A percentile compares a stretch with the other conserved stretches of the same genome.
phyloP scores from a whole-genome alignment of 2,888 invertebrate species.

The Drosophila leonis region DNA sequence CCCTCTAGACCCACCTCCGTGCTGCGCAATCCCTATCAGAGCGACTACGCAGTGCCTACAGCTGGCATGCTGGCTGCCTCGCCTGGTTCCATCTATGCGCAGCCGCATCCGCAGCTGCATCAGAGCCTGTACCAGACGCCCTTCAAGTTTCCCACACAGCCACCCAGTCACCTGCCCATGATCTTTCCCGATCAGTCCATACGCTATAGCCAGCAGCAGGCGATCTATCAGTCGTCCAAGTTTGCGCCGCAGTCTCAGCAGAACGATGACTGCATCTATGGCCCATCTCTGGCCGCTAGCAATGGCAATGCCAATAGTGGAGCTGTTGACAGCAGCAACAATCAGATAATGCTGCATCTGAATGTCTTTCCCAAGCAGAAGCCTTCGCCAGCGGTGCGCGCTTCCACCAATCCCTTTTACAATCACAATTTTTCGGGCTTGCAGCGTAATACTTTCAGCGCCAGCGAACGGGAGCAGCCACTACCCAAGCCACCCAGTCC shows the following conservation, averaged over 20 bases:
- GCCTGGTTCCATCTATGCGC: constrained; percentile 24
- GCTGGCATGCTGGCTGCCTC: constrained; percentile 5
- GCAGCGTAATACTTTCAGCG: constrained; percentile 65
- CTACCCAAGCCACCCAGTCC: constrained; percentile 68
- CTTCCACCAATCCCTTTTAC: constrained; percentile 83
- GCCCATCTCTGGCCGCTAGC: constrained; percentile 14
- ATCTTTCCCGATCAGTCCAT: constrained; percentile 70
- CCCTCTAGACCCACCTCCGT: constrained; percentile 75
- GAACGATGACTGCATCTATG: constrained; percentile 61
- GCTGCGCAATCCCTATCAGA: constrained; percentile 76
- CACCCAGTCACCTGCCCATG: constrained; percentile 44
- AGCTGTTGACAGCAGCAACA: constrained; percentile 57
- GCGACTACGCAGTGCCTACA: constrained; percentile 67
- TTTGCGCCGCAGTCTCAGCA: constrained; percentile 56
- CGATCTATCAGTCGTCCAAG: constrained; percentile 62
- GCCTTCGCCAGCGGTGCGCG: constrained; percentile 45
- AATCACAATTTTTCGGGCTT: constrained; percentile 56
- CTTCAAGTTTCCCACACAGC: constrained; percentile 72
- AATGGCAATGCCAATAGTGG: constrained; percentile 21
- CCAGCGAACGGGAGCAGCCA: constrained; percentile 60
- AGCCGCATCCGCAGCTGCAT: constrained; percentile 30
- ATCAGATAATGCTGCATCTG: constrained; percentile 89
- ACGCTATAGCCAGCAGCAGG: constrained; percentile 67
- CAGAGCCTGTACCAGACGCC: constrained; percentile 66
- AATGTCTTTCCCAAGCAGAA: constrained; percentile 88